phyloP scores from a whole-genome alignment of 2,113 vertebrate genomes.

The Meriones unguiculatus region DNA sequence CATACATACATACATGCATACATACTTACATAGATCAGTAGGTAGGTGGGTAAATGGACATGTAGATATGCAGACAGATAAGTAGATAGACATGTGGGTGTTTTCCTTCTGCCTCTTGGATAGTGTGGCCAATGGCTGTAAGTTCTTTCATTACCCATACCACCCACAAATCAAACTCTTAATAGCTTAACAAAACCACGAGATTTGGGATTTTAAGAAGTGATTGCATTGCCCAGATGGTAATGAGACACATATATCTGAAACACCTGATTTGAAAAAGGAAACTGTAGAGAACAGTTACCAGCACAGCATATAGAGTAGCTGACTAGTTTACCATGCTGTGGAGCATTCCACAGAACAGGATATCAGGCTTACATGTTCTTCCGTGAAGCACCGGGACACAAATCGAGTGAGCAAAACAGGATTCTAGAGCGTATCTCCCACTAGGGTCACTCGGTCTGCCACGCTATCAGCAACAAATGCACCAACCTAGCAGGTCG shows the following conservation, averaged over 20 bases:
- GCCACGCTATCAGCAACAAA: background rate
- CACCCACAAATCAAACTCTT: conserved; percentile 87
- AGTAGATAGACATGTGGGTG: background rate
- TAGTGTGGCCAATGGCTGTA: conserved; percentile 80
- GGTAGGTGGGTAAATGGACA: background rate
- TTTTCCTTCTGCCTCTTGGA: conserved; percentile 77
- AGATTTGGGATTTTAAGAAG: conserved; percentile 79
- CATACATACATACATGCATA: background rate
- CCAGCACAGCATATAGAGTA: background rate
- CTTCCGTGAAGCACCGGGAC: background rate
- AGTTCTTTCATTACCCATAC: conserved; percentile 80
- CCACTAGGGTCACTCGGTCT: conserved; percentile 40
- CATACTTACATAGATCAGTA: background rate
- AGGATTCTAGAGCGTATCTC: background rate
- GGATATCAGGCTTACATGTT: background rate
- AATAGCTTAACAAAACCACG: conserved; percentile 86
- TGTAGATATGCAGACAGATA: background rate
- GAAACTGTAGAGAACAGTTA: conserved; percentile 71
- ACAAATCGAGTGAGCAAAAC: background rate
- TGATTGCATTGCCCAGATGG: conserved; percentile 83
- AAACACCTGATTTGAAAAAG: conserved; percentile 83
- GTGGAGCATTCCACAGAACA: background rate
- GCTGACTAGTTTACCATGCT: conserved; percentile 57
- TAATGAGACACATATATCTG: conserved; percentile 87
- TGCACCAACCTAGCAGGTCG: conserved; percentile 54